Evolutionary conservation across 2,888 invertebrate genomes (phyloP), one percentile per base, ranked within the genome.

Genomic region (Hydrotaea diabolus): DNA sequence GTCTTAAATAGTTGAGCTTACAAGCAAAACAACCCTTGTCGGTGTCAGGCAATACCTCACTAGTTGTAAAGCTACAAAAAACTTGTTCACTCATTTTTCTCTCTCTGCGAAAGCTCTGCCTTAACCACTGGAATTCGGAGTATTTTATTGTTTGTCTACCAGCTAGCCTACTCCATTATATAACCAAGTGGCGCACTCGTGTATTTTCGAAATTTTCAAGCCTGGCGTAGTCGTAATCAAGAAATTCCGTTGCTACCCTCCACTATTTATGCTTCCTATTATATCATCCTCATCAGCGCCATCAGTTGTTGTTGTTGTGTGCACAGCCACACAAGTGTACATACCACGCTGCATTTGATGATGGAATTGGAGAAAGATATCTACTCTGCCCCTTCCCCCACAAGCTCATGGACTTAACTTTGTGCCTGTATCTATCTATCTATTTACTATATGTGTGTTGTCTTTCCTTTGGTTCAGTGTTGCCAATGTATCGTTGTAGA

Each of bases 201-300:
- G n/a, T 49, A 4, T 15, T 49, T 49, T 7, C n/a, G n/a, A 13
- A 11, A 8, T 39, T 39, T 3, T 13, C 15, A 49, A 4, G 4
- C 2, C n/a, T 49, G n/a, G 15, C n/a, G 13, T 49, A 2, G 15
- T 2, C n/a, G 43, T 43, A 43, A n/a, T 49, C 49, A 49, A 49
- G 53, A 73, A 77, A 79, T 82, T 77, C 73, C 85, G 79, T 79
- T 82, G 82, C 79, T 85, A 85, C 82, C 82, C 85, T 85, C 69
- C 23, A 0, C 5, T 2, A 5, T 7, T 39, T 9, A 19, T 15
- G 36, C 39, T 66, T 19, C 2, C 46, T 69, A 69, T 69, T 69
- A 69, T 69, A 69, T 69, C 69, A 69, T 69, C 69, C 7, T 46
- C 31, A 31, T 31, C 31, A 23, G 23, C 23, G 23, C 13, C 9